A percentile compares a stretch with the other conserved stretches of the same genome.
Evolutionary conservation across 2,113 vertebrate genomes (phyloP).

Genomic region (Bubo blakistoni): DNA sequence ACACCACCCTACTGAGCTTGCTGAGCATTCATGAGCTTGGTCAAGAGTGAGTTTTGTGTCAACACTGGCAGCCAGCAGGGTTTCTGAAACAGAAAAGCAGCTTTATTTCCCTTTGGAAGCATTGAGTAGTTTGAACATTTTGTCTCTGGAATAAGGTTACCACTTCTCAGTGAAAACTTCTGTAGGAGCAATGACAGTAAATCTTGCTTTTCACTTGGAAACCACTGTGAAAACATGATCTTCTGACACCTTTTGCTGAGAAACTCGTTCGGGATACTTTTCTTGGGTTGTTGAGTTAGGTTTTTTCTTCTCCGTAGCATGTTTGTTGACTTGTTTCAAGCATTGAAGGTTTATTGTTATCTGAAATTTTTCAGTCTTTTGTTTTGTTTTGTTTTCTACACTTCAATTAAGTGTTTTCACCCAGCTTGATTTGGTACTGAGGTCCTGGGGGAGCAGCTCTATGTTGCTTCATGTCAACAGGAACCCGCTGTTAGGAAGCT

Average conservation of each 20-base stretch:
- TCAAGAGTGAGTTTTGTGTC: constrained; percentile 39
- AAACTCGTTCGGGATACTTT: not conserved
- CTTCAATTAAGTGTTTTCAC: not conserved
- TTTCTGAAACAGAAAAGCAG: not conserved
- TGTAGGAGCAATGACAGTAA: not conserved
- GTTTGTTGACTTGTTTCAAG: not conserved
- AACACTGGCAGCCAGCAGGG: constrained; percentile 21
- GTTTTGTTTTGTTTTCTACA: not conserved
- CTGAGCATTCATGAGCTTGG: not conserved
- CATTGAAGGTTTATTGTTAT: not conserved
- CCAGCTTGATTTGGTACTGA: not conserved
- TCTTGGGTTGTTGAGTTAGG: not conserved
- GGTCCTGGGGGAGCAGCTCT: not conserved
- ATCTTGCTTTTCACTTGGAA: not conserved
- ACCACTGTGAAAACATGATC: not conserved
- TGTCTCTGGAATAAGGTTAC: not conserved
- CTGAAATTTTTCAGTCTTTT: not conserved
- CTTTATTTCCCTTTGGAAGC: constrained; percentile 29
- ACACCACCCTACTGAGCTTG: constrained; percentile 24
- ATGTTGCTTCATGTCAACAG: not conserved
- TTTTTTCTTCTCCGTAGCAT: not conserved
- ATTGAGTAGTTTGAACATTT: not conserved
- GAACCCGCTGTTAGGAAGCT: not conserved
- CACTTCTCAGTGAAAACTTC: not conserved
- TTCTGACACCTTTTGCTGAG: not conserved